phyloP scores from a whole-genome alignment of 2,888 invertebrate genomes.

The Drosophila nr. perissopoda region DNA sequence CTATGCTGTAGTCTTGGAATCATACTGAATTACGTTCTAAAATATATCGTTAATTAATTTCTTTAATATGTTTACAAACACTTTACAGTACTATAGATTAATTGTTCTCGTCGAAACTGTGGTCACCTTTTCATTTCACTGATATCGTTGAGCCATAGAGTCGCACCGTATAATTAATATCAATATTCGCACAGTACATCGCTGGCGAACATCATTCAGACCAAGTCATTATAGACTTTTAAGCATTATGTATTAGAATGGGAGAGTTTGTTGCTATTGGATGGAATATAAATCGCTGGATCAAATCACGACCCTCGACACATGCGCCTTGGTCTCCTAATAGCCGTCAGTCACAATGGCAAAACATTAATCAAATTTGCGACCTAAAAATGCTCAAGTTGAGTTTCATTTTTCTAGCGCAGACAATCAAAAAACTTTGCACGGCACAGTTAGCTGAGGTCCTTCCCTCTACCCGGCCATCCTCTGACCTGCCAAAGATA shows the following conservation, averaged over 20 bases:
- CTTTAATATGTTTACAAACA: not conserved
- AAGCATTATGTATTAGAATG: conserved; percentile 24
- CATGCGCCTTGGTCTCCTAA: conserved; percentile 45
- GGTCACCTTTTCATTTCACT: not conserved
- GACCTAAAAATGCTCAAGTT: conserved; percentile 74
- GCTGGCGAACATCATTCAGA: conserved; percentile 10
- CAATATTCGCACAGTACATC: conserved; percentile 19
- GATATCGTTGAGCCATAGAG: not conserved
- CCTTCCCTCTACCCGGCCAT: not conserved
- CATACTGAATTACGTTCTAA: not conserved
- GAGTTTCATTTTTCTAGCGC: conserved; percentile 58
- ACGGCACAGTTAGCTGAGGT: conserved; percentile 29
- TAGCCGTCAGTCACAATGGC: conserved; percentile 73
- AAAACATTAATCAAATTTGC: conserved; percentile 73
- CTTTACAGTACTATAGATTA: not conserved
- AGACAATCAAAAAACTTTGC: conserved; percentile 76
- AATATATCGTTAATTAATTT: not conserved
- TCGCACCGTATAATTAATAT: conserved; percentile 48
- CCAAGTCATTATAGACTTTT: conserved; percentile 43
- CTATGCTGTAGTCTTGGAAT: not conserved
- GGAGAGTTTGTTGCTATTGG: conserved; percentile 60
- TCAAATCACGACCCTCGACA: conserved; percentile 65
- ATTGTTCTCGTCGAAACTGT: not conserved
- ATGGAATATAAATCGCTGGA: conserved; percentile 71
- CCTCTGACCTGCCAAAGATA: conserved; percentile 45